Evolutionary conservation across 2,113 vertebrate species (phyloP).

Genomic region (Neotoma lepida): DNA sequence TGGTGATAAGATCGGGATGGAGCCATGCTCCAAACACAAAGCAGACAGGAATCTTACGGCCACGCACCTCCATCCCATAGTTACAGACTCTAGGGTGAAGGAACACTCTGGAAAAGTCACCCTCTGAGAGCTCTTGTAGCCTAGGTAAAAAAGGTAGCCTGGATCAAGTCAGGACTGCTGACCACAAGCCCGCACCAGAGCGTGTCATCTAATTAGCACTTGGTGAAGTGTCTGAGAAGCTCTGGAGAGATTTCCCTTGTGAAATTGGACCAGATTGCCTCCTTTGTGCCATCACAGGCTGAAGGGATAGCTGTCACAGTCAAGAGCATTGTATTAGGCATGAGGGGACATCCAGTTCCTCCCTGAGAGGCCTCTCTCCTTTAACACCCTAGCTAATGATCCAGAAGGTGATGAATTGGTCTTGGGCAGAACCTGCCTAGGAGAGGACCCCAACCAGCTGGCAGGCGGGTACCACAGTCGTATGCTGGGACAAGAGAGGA

Average conservation of each 20-base stretch:
- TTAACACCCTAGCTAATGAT: not conserved
- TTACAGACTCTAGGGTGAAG: accelerated
- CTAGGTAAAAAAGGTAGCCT: not conserved
- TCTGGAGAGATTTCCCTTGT: not conserved
- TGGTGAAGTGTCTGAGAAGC: not conserved
- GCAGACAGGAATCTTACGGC: not conserved
- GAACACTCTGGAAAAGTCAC: not conserved
- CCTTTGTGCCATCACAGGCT: not conserved
- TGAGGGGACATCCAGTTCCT: accelerated
- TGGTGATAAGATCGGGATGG: accelerated
- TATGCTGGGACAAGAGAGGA: not conserved
- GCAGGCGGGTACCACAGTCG: accelerated
- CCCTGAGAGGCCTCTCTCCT: not conserved
- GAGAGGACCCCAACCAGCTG: not conserved
- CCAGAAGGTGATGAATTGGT: not conserved
- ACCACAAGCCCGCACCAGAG: accelerated
- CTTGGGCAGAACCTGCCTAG: not conserved
- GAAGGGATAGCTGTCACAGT: not conserved
- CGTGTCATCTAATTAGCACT: accelerated
- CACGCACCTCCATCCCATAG: accelerated
- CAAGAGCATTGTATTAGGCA: not conserved
- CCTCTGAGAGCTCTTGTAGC: not conserved
- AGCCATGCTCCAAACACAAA: accelerated
- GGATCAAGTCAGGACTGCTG: not conserved
- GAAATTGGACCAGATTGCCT: not conserved